Conservation (phyloP, 2,888 invertebrate genomes). For the Drosophila meridiana region DNA sequence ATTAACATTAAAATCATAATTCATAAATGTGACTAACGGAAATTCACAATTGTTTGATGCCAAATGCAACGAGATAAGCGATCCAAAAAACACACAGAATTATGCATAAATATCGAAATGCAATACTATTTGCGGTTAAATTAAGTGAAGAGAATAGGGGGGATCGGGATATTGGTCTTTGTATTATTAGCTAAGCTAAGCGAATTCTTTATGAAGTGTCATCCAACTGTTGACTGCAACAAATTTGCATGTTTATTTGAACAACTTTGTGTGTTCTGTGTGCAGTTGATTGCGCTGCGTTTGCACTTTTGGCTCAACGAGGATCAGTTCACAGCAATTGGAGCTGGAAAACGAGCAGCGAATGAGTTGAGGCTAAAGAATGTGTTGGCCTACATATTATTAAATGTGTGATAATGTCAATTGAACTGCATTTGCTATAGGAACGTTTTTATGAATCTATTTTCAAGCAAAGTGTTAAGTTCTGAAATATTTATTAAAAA, state of each 20-base stretch:
- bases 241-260: slow-evolving; percentile 30
- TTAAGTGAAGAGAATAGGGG: background rate
- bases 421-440: background rate
- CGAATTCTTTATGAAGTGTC: slow-evolving; percentile 28
- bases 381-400: background rate
- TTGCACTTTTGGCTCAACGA: slow-evolving; percentile 17
- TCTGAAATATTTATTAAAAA: too few relatives aligned
- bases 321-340: slow-evolving; percentile 36
- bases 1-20: slow-evolving; percentile 77
- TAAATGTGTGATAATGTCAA: background rate
- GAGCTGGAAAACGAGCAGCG: slow-evolving; percentile 17
- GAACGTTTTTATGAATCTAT: too few relatives aligned
- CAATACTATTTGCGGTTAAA: slow-evolving; percentile 13
- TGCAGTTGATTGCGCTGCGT: slow-evolving; percentile 20
- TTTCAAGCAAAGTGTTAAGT: too few relatives aligned
- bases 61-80: slow-evolving; percentile 45
- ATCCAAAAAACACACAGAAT: slow-evolving; percentile 22
- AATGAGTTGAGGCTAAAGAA: background rate
- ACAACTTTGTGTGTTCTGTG: slow-evolving; percentile 37
- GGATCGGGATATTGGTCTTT: background rate
- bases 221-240: slow-evolving; percentile 11
- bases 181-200: slow-evolving; percentile 20
- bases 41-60: slow-evolving; percentile 62
- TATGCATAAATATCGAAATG: slow-evolving; percentile 44
- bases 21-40: slow-evolving; percentile 60